Evolutionary conservation across 2,797 vertebrate genomes (phyloP).

Genomic region (Dromococcyx pavoninus): DNA sequence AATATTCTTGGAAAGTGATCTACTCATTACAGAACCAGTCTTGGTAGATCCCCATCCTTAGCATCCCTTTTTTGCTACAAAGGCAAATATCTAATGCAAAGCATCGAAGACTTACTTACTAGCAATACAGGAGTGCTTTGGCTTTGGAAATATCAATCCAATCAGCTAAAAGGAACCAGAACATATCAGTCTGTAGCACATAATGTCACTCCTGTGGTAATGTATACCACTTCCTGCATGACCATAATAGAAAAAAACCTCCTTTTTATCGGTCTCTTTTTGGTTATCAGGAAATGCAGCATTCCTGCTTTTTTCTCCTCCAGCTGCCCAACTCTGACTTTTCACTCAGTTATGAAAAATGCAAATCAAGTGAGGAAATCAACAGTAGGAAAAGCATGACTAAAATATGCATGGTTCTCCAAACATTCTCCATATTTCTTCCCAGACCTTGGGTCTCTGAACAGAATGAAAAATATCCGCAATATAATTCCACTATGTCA

Average conservation of each 20-base stretch:
- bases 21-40: not conserved
- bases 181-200: not conserved
- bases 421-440: not conserved
- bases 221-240: not conserved
- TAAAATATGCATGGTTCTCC: not conserved
- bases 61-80: not conserved
- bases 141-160: not conserved
- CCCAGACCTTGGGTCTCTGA: not conserved
- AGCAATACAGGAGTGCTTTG: not conserved
- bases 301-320: not conserved
- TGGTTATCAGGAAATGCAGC: not conserved
- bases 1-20: not conserved
- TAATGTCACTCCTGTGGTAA: not conserved
- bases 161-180: not conserved
- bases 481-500: not conserved
- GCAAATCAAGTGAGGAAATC: not conserved
- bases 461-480: not conserved
- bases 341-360: not conserved
- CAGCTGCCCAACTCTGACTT: not conserved
- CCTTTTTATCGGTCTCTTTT: not conserved
- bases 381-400: not conserved
- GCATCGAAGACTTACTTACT: not conserved
- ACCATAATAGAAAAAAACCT: not conserved
- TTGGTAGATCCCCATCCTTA: not conserved
- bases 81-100: not conserved